Conservation (phyloP, 2,888 invertebrate genomes). For the Drosophila yooni region DNA sequence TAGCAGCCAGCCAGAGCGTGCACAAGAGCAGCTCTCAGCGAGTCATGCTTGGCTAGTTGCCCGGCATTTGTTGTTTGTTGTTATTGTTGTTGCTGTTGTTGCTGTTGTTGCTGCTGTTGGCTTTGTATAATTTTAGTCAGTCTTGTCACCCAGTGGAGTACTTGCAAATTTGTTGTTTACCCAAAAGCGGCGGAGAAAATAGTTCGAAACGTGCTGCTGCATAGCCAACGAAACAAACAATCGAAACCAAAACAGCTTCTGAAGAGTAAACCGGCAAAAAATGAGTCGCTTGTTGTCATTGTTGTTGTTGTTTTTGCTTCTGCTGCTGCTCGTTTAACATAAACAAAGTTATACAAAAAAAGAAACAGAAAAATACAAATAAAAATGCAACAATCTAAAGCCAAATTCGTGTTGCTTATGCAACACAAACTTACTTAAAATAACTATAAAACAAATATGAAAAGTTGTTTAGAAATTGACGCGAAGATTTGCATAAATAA, state of each 20-base stretch:
- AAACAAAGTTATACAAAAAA: slow-evolving; percentile 62
- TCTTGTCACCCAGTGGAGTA: slow-evolving; percentile 34
- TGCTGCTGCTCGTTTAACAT: slow-evolving; percentile 46
- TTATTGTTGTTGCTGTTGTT: slow-evolving; percentile 35
- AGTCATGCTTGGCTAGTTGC: slow-evolving; percentile 36
- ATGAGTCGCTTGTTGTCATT: slow-evolving; percentile 20
- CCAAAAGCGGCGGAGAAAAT: slow-evolving; percentile 55
- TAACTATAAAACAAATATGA: slow-evolving; percentile 45
- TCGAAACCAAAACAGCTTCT: slow-evolving; percentile 45
- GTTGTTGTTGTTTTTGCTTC: slow-evolving; percentile 21
- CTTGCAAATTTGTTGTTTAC: slow-evolving; percentile 53
- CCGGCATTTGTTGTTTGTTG: slow-evolving; percentile 16
- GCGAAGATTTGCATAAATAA: slow-evolving; percentile 64
- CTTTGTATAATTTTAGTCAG: slow-evolving; percentile 4
- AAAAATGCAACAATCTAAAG: slow-evolving; percentile 28
- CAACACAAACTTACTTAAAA: slow-evolving; percentile 36
- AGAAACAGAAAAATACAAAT: background rate
- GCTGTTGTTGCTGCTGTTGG: slow-evolving; percentile 11
- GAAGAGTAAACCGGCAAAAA: slow-evolving; percentile 41
- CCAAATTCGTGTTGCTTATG: slow-evolving; percentile 58
- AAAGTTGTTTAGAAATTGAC: slow-evolving; percentile 66
- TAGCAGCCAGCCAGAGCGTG: slow-evolving; percentile 39
- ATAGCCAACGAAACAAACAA: slow-evolving; percentile 59
- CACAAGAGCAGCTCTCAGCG: slow-evolving; percentile 61
- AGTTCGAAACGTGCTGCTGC: slow-evolving; percentile 68